Evolutionary conservation across 2,888 invertebrate genomes (phyloP).

Genomic region (Selenia dentaria): DNA sequence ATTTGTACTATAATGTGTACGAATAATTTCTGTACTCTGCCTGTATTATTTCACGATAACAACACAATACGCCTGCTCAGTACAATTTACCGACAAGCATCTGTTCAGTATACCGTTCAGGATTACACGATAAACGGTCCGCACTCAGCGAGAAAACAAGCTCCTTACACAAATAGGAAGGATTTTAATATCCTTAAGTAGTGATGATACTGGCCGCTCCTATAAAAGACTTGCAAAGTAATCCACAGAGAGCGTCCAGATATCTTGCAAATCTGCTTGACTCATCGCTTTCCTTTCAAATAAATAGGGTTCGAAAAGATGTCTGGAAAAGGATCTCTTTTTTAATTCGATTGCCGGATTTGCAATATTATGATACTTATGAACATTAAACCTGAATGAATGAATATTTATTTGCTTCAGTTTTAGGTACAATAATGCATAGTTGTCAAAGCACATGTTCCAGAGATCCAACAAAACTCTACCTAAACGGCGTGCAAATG

Average conservation of each 20-base stretch:
- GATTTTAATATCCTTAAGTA: slow-evolving; percentile 84
- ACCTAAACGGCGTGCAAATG: no score
- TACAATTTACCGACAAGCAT: slow-evolving; percentile 30
- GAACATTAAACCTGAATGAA: no score
- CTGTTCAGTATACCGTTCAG: slow-evolving; percentile 53
- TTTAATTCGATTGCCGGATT: slow-evolving; percentile 36
- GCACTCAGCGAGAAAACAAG: slow-evolving; percentile 76
- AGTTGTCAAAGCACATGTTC: no score
- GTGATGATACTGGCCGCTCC: slow-evolving; percentile 75
- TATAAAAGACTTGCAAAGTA: slow-evolving; percentile 83
- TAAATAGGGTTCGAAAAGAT: slow-evolving; percentile 74
- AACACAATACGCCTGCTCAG: slow-evolving; percentile 19
- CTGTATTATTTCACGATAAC: slow-evolving; percentile 7
- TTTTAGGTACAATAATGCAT: no score
- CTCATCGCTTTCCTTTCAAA: slow-evolving; percentile 82
- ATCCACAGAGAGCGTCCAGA: slow-evolving; percentile 76
- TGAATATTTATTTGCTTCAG: no score
- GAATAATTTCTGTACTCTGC: no score
- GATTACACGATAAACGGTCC: slow-evolving; percentile 67
- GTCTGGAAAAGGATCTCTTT: slow-evolving; percentile 54
- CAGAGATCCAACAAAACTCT: no score
- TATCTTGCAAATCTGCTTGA: slow-evolving; percentile 80
- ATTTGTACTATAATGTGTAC: no score
- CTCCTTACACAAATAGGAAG: slow-evolving; percentile 78
- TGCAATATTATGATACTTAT: slow-evolving; percentile 5